Evolutionary conservation across 1,140 invertebrate genomes (phyloP), one percentile per base, ranked within the genome.

Genomic region (Dendroctonus ponderosae): DNA sequence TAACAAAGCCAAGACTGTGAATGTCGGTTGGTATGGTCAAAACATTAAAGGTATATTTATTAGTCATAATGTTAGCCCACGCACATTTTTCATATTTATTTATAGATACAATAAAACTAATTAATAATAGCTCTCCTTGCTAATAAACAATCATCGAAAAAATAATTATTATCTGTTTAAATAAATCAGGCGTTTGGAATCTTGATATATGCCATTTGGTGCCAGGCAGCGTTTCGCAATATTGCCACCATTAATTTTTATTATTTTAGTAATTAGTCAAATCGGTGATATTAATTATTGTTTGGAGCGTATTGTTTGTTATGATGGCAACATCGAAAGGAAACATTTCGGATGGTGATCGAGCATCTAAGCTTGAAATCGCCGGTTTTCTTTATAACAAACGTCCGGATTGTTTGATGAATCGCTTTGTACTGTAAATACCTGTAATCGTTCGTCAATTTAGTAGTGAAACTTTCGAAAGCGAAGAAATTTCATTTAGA

Each of bases 1-100:
- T 26, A 26, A 26, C 26, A 26, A 26, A 26, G 26, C 26, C 26
- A 26, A 26, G 26, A 26, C 26, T 26, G 26, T 26, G 26, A 26
- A 26, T 26, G 26, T 26, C 26, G 1, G 26, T 26, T 26, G 26
- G 26, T 26, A 26, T 26, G 26, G 26, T 26, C 26, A 46, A 46
- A 46, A 9, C 26, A 60, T 5, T 26, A 60, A 26, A 60, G 44
- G 58, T 48, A 38, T 60, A 44, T 60, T 48, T 60, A 38, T 60
- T 60, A 26, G 12, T 48, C 44, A 12, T 15, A 42, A 11, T 41
- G 26, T 26, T 42, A 12, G 37, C 60, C 60, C 49, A 62, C 49
- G 40, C 60, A 38, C 60, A 38, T 40, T 62, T 62, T 62, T 62
- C 48, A 62, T 62, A 52, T 52, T 62, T 62, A 62, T 62, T 62